A percentile compares a stretch with the other conserved stretches of the same genome.
Evolutionary conservation across 1,140 invertebrate species (phyloP).

Genomic region (Arctopsyche grandis): DNA sequence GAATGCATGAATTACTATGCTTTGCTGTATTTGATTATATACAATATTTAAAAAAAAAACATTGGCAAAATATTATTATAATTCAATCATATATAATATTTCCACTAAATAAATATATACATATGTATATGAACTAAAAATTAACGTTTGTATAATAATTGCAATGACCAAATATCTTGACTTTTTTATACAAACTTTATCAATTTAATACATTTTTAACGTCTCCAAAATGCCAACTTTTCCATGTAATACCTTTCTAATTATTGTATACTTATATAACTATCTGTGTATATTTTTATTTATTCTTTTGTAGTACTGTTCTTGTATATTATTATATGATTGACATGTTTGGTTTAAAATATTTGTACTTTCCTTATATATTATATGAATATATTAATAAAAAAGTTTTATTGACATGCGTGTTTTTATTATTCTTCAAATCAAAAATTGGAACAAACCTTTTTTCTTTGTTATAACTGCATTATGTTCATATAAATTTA

Average conservation of each 20-base stretch:
- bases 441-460: too few relatives aligned
- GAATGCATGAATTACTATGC: too few relatives aligned
- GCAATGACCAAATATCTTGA: not conserved
- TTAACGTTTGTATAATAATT: not conserved
- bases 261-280: not conserved
- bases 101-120: too few relatives aligned
- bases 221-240: conserved; percentile 29
- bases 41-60: too few relatives aligned
- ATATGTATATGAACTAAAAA: not conserved
- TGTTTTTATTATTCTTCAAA: too few relatives aligned
- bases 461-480: too few relatives aligned
- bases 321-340: not conserved
- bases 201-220: not conserved
- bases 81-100: too few relatives aligned
- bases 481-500: too few relatives aligned
- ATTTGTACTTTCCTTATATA: conserved; percentile 17
- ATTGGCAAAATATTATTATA: too few relatives aligned
- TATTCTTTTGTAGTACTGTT: too few relatives aligned
- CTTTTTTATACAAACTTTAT: not conserved
- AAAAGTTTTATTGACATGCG: not conserved
- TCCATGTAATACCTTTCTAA: not conserved
- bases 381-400: not conserved
- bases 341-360: conserved; percentile 11
- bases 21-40: too few relatives aligned
- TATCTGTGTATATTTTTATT: not conserved